A percentile compares a stretch with the other conserved stretches of the same genome.
Evolutionary conservation across 1,140 invertebrate genomes (phyloP).

Genomic region (Drosophila pruinosa): DNA sequence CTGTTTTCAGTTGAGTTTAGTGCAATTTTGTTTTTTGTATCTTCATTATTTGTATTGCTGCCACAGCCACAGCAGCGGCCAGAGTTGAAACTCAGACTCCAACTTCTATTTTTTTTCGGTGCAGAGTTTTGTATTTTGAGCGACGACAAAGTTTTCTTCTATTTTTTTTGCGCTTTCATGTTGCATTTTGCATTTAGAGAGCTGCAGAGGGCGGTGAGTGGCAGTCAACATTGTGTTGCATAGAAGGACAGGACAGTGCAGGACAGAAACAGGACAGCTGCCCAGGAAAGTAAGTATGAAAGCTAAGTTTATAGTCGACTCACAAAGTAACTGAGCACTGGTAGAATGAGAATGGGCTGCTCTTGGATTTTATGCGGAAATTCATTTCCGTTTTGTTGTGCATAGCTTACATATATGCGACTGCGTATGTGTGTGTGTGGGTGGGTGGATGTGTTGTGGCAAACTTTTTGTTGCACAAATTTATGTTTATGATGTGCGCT

Average conservation of each 20-base stretch:
- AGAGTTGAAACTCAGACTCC: background rate
- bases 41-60: slow-evolving; percentile 77
- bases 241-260: slow-evolving; percentile 33
- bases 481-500: slow-evolving; percentile 77
- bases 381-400: slow-evolving; percentile 75
- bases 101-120: slow-evolving; percentile 8
- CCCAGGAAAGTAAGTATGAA: slow-evolving; percentile 64
- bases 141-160: slow-evolving; percentile 57
- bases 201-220: slow-evolving; percentile 3
- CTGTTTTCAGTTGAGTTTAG: slow-evolving; percentile 60
- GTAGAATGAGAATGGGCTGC: slow-evolving; percentile 15
- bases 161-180: slow-evolving; percentile 55
- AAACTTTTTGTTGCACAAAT: slow-evolving; percentile 51
- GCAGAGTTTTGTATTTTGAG: slow-evolving; percentile 57
- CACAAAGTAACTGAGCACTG: slow-evolving; percentile 56
- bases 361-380: slow-evolving; percentile 69
- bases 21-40: slow-evolving; percentile 69
- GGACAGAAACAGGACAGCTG: slow-evolving; percentile 58
- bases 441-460: slow-evolving; percentile 28
- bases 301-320: slow-evolving; percentile 71
- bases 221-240: slow-evolving; percentile 63
- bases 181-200: slow-evolving; percentile 68
- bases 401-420: background rate
- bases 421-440: background rate
- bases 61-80: background rate